Evolutionary conservation across 2,888 invertebrate species (phyloP).

Genomic region (Noctua fimbriata): DNA sequence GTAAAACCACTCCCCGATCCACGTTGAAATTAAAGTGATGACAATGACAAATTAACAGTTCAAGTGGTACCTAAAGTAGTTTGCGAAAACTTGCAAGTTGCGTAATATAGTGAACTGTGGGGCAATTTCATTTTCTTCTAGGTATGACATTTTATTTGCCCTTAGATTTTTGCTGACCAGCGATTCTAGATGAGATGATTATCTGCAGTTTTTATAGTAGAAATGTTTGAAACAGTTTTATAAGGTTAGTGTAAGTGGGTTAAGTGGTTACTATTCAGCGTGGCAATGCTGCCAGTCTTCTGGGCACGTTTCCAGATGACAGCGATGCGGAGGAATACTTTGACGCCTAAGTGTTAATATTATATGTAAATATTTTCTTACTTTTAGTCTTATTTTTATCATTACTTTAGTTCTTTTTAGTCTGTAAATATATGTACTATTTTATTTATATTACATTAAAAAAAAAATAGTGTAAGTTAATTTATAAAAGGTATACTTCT

Average conservation of each 20-base stretch:
- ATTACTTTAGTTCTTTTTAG: too few species aligned
- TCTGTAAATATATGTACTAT: too few species aligned
- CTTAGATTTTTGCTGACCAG: constrained; percentile 7
- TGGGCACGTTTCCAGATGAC: too few species aligned
- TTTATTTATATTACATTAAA: too few species aligned
- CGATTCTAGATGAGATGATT: not conserved
- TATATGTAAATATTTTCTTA: too few species aligned
- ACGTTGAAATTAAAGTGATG: constrained; percentile 57
- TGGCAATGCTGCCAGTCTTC: too few species aligned
- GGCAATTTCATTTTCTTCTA: constrained; percentile 4
- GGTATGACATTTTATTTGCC: not conserved
- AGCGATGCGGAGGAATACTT: too few species aligned
- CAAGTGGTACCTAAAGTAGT: constrained; percentile 58
- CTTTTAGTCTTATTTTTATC: too few species aligned
- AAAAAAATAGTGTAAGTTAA: not conserved
- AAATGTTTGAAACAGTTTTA: not conserved
- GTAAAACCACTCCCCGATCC: constrained; percentile 36
- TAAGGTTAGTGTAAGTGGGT: not conserved
- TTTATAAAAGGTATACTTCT: too few species aligned
- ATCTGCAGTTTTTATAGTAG: not conserved
- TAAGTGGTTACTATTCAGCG: too few species aligned
- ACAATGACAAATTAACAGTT: constrained; percentile 63
- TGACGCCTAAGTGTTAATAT: too few species aligned
- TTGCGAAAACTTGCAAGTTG: constrained; percentile 53
- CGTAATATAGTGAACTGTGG: constrained; percentile 12